Evolutionary conservation across 1,140 invertebrate genomes (phyloP), one percentile per base, ranked within the genome.

Genomic region (Bicyclus anynana): DNA sequence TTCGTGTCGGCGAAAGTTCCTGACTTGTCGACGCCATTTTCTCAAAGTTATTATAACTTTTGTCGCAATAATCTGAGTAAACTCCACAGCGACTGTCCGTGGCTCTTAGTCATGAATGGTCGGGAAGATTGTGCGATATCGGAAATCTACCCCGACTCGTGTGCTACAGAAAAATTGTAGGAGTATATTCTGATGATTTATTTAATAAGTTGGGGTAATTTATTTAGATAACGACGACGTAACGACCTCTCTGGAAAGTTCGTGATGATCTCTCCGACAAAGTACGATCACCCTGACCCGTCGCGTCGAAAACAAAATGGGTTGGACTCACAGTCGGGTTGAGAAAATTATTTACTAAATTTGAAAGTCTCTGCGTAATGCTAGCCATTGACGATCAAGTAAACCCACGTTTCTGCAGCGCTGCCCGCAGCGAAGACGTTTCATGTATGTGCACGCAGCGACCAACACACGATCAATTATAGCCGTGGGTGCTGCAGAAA

Each of bases 41-140:
- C 16, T 35, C 46, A 57, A 68, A 72, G 66, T 72, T 66, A 68
- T 71, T 71, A 72, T 65, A 72, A 72, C 57, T 72, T 71, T 70
- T 60, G 62, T 65, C 58, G 66, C 65, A 69, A 62, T 68, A 69
- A 69, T 65, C 60, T 67, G 17, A 33, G 53, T 29, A 46, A 59
- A 63, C 42, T 57, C 55, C 55, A 47, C 53, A 47, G 37, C 52
- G 38, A 47, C 26, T 46, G 52, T 52, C 52, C 51, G n/a, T 48
- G 47, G 47, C 51, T 29, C 27, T 62, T 49, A 35, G 17, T 27
- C 47, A 50, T 59, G 55, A 63, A 55, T 63, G 46, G 52, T 13
- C 20, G 18, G 27, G 27, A 49, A 27, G 53, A 54, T 55, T 50
- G 21, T 46, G 17, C 38, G 50, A 51, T 63, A 59, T 63, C 55